A percentile compares a stretch with the other conserved stretches of the same genome.
Evolutionary conservation across 2,888 invertebrate species (phyloP).

Genomic region (Dichetophora obliterata): DNA sequence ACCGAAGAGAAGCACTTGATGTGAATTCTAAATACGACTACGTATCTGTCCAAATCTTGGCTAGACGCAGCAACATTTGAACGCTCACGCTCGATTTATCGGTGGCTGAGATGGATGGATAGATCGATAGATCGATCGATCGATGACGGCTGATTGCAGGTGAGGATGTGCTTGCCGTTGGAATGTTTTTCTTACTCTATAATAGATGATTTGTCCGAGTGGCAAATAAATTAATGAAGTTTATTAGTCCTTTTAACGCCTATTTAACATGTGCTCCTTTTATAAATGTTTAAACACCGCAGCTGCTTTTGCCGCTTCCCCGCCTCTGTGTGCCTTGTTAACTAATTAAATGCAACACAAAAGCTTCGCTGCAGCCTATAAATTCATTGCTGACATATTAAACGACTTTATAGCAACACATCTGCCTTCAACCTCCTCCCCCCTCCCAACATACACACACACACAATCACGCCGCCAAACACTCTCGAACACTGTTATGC

Average conservation of each 20-base stretch:
- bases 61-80: neutral
- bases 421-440: neutral
- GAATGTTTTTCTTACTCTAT: too few relatives aligned
- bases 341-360: slow-evolving; percentile 34
- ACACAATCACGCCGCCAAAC: neutral
- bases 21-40: slow-evolving; percentile 14
- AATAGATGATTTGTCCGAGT: too few relatives aligned
- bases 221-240: too few relatives aligned
- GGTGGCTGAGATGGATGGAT: neutral
- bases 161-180: slow-evolving; percentile 6
- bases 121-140: slow-evolving; percentile 2
- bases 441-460: neutral
- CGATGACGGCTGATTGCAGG: neutral
- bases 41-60: slow-evolving; percentile 2
- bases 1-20: slow-evolving; percentile 2
- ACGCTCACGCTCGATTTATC: neutral
- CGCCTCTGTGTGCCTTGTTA: neutral
- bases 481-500: neutral
- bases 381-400: slow-evolving; percentile 42
- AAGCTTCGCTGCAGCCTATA: slow-evolving; percentile 33
- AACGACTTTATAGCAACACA: slow-evolving; percentile 26
- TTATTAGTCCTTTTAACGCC: neutral
- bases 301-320: neutral
- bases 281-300: neutral
- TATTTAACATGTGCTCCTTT: neutral